A percentile compares a stretch with the other conserved stretches of the same genome.
These are phyloP conservation scores for Carettochelys insculpta DNA, from an alignment of 2,113 vertebrate species.

Conservation along the genomic window DNA sequence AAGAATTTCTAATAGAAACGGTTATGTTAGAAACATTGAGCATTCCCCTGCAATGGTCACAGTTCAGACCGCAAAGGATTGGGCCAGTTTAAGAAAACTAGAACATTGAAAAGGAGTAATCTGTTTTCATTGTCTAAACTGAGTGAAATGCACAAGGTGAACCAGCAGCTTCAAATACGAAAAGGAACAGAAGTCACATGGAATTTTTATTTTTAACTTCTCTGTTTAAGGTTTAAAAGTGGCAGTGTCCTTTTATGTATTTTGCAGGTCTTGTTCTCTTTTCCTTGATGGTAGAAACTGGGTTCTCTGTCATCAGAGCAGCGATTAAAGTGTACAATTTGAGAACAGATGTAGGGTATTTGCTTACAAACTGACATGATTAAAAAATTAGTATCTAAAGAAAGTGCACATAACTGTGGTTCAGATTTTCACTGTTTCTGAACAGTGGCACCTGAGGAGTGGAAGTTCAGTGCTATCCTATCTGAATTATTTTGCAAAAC, in stretches of 20 bases:
- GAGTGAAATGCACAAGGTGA: neutral
- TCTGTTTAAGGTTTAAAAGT: neutral
- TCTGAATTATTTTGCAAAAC: neutral
- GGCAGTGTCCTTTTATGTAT: neutral
- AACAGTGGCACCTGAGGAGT: neutral
- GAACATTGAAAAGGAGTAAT: neutral
- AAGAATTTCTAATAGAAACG: neutral
- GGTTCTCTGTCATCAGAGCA: neutral
- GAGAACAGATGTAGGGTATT: slow-evolving; percentile 4
- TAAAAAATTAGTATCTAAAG: too few species aligned
- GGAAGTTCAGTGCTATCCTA: neutral
- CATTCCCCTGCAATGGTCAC: accelerated
- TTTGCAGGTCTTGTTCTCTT: neutral
- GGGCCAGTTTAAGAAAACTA: accelerated
- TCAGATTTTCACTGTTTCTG: neutral
- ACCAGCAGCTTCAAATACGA: neutral
- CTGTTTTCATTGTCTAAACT: neutral
- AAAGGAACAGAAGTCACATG: neutral
- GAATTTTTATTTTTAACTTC: accelerated
- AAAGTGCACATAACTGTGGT: neutral
- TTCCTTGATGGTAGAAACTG: neutral
- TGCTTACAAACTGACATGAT: neutral
- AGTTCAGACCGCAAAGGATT: neutral
- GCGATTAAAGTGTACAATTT: neutral
- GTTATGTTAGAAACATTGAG: neutral